Evolutionary conservation across 2,797 vertebrate genomes (phyloP).

Genomic region (Acipenser oxyrinchus): DNA sequence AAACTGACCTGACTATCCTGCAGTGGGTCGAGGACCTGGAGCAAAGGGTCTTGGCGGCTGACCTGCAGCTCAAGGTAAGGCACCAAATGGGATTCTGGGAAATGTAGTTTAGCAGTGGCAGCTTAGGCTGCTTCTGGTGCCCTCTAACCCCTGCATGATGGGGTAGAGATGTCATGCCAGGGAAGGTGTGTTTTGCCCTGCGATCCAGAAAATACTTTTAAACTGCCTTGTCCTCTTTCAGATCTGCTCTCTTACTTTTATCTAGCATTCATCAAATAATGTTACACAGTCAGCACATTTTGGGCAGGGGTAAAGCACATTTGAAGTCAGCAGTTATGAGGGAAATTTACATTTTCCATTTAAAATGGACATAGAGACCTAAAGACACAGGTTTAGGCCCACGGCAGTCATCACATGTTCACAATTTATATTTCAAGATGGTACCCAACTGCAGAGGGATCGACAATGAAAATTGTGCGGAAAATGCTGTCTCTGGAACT

Average conservation of each 20-base stretch:
- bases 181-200: constrained; percentile 8
- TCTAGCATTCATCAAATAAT: too few relatives aligned
- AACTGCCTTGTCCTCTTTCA: neutral
- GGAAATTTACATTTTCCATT: too few relatives aligned
- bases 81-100: neutral
- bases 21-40: constrained; percentile 92
- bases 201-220: constrained; percentile 16
- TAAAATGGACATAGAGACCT: neutral
- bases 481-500: constrained; percentile 47
- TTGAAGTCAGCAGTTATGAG: too few relatives aligned
- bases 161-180: neutral
- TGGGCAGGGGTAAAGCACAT: too few relatives aligned
- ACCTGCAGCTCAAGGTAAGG: constrained; percentile 82
- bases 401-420: constrained; percentile 3
- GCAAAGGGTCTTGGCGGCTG: constrained; percentile 75
- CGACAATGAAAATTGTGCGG: constrained; percentile 42
- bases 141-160: too few relatives aligned
- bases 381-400: neutral
- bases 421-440: constrained; percentile 38
- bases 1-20: constrained; percentile 70
- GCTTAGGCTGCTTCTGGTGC: too few relatives aligned
- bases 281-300: too few relatives aligned
- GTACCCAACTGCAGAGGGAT: constrained; percentile 40
- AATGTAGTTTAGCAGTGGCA: neutral
- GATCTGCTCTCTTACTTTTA: constrained; percentile 29